These are phyloP conservation scores for Tinamus guttatus DNA, from an alignment of 2,113 vertebrate genomes.

Conservation along the genomic window DNA sequence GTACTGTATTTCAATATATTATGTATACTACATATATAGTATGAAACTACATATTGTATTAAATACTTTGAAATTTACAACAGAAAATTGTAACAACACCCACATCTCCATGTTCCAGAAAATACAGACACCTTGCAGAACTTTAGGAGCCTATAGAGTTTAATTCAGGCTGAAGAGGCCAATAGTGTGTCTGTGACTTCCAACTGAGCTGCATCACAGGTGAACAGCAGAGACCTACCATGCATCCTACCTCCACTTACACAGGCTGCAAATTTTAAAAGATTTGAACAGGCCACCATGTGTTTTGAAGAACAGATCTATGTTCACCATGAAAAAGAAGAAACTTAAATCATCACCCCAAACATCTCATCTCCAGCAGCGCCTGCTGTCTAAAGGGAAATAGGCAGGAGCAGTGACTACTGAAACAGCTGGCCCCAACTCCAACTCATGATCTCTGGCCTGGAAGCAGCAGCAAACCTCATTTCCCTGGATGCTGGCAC, in stretches of 20 bases:
- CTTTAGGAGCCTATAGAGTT: neutral
- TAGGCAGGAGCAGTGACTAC: neutral
- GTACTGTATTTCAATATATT: neutral
- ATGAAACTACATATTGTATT: neutral
- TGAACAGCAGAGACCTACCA: neutral
- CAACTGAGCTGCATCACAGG: neutral
- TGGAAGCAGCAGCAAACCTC: neutral
- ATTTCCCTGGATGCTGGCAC: neutral
- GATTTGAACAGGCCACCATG: neutral
- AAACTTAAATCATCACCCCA: neutral
- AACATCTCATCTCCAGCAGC: neutral
- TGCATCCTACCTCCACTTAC: neutral
- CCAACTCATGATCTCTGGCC: neutral
- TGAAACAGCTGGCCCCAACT: neutral
- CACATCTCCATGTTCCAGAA: neutral
- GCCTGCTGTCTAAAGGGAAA: neutral
- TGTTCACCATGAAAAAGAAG: neutral
- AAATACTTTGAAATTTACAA: neutral
- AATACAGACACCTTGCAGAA: neutral
- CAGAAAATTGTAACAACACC: neutral
- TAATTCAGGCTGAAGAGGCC: neutral
- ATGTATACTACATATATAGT: neutral
- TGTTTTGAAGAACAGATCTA: neutral
- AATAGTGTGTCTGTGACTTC: neutral
- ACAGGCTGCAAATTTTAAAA: neutral